Base-by-base conservation (phyloP, 1,140 invertebrate genomes). In the Epicauta chinensis region DNA sequence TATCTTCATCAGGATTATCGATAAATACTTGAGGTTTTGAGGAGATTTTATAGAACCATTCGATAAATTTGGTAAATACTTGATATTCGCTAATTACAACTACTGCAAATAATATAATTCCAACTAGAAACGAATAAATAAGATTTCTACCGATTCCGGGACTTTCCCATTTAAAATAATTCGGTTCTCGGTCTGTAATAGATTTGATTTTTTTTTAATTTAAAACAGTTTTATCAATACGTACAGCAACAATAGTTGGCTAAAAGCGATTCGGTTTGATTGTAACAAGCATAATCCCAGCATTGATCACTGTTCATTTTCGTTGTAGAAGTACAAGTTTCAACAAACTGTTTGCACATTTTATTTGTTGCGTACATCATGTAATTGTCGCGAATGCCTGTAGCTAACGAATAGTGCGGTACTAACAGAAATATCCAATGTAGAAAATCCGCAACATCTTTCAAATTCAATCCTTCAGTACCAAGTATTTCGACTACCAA, bases 381-480 rank as follows among this genome's bases (percentile, higher is more conserved):
- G 44, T 57, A 61, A 31, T 35, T 51, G n/a, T 62, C 56, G 10
- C 52, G 39, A 16, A 71, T 61, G 0, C 56, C 65, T 31, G 69
- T 69, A 0, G 71, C 61, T 9, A 90, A 70, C 55, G 81, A 80
- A 69, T 88, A 90, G 43, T 86, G 81, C 0, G 88, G 87, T 47
- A 87, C 74, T 23, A 86, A 66, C 48, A 77, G 73, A 59, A 90
- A 82, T 23, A 87, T 62, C 59, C 75, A 74, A 59, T 86, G 81
- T 47, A 89, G 67, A 10, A 76, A 69, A 9, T 75, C 61, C 4
- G 81, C 82, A 1, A 81, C 73, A 30, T 77, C 38, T 48, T 71
- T 65, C 11, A 86, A 71, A 30, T 79, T 69, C 6, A 83, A 63
- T n/a, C 71, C 67, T 1, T 78, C 77, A 6, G 79, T 71, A 15